phyloP scores from a whole-genome alignment of 53 echinoderm and acorn worm genomes.

The Apostichopus leukothele region DNA sequence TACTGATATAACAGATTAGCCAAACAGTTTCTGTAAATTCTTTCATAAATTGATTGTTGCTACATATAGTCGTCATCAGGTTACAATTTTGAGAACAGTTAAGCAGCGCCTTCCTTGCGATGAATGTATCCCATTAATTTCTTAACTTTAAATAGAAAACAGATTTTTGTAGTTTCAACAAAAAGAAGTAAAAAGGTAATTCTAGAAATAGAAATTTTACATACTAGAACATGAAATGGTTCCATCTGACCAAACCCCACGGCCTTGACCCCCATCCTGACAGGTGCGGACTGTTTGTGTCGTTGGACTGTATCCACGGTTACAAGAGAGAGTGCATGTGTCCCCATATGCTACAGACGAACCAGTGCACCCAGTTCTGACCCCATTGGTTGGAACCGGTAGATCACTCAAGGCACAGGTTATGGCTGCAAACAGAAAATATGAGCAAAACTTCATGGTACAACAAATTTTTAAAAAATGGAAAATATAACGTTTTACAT shows the following conservation, averaged over 20 bases:
- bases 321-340: constrained; percentile 63
- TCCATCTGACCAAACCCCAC: constrained; percentile 63
- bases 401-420: constrained; percentile 59
- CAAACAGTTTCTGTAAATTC: too few relatives aligned
- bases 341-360: constrained; percentile 51
- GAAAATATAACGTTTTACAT: too few relatives aligned
- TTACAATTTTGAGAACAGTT: too few relatives aligned
- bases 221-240: constrained; percentile 65
- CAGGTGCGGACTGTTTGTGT: constrained; percentile 49
- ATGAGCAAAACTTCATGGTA: not conserved
- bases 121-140: too few relatives aligned
- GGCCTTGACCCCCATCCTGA: constrained; percentile 48
- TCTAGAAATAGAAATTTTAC: not conserved
- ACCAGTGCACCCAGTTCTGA: constrained; percentile 53
- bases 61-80: too few relatives aligned
- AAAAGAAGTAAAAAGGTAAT: too few relatives aligned
- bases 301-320: constrained; percentile 67
- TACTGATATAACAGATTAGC: too few relatives aligned
- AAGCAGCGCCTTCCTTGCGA: too few relatives aligned
- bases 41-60: too few relatives aligned
- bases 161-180: too few relatives aligned
- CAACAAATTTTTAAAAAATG: too few relatives aligned
- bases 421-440: constrained; percentile 45
- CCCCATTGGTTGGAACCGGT: constrained; percentile 66
- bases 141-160: too few relatives aligned